A percentile compares a stretch with the other conserved stretches of the same genome.
phyloP scores from a whole-genome alignment of 1,140 invertebrate species.

The Leguminivora glycinivorella region DNA sequence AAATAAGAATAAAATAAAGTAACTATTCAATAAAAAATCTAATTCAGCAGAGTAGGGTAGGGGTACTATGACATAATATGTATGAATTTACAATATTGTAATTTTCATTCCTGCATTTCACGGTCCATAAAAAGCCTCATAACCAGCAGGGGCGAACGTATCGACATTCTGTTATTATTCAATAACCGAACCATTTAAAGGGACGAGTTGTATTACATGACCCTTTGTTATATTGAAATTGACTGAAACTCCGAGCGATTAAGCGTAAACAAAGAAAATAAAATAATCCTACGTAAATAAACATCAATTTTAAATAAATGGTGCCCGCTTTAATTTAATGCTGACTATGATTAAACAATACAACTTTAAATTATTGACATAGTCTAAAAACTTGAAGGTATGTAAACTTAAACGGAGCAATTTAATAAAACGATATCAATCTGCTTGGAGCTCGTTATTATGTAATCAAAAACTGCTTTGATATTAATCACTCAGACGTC shows the following conservation, averaged over 20 bases:
- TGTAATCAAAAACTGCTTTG: conserved; percentile 62
- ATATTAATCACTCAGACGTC: conserved; percentile 52
- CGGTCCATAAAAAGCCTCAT: conserved; percentile 65
- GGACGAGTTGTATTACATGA: conserved; percentile 62
- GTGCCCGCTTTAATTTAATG: conserved; percentile 2
- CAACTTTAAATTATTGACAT: conserved; percentile 20
- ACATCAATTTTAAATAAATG: not conserved
- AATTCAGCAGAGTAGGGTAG: not conserved
- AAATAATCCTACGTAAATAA: conserved; percentile 13
- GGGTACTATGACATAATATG: not conserved
- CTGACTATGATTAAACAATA: conserved; percentile 15
- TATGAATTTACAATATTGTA: conserved; percentile 44
- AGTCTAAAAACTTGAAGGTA: conserved; percentile 10
- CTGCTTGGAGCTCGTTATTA: conserved; percentile 39
- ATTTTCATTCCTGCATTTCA: conserved; percentile 67
- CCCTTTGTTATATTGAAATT: conserved; percentile 70
- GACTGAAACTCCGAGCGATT: conserved; percentile 51
- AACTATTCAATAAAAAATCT: not conserved
- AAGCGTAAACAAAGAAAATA: conserved; percentile 31
- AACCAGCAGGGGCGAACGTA: conserved; percentile 58
- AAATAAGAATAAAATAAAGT: conserved; percentile 26
- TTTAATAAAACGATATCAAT: conserved; percentile 40
- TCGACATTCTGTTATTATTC: conserved; percentile 67
- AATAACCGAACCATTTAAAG: conserved; percentile 63
- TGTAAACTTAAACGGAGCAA: conserved; percentile 32